Evolutionary conservation across 2,113 vertebrate genomes (phyloP), one percentile per base, ranked within the genome.

Genomic region (Grus americana): DNA sequence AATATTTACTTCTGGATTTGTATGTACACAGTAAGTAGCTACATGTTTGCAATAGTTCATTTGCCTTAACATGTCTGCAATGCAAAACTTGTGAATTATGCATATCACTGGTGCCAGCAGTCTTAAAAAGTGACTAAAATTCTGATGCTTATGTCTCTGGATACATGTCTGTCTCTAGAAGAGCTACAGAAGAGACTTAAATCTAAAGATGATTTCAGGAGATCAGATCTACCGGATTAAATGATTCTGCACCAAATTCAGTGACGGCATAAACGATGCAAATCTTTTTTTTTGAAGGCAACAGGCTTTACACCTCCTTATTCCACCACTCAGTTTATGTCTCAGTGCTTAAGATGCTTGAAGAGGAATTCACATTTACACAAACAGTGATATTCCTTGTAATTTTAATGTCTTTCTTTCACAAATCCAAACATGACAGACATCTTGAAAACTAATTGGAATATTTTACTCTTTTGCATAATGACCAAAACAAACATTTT

Each of bases 151-250:
- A 49, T 76, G 30, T 70, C 63, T 86, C 71, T 76, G 63, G n/a
- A 88, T 87, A 75, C 8, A 11, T 12, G 4, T 42, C 29, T 68
- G 34, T 79, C 46, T 86, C 49, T n/a, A 70, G 47, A 93, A 90
- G 63, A 88, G 38, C 80, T 79, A 15, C 55, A 80, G 50, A 86
- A 73, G 47, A 30, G 18, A 44, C 9, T 93, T 71, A 71, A 67
- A 81, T 52, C 21, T 71, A 59, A 95, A 86, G 83, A 44, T 59
- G 20, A 80, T 86, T 96, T 90, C 47, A 71, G 57, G n/a, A 93
- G 26, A 86, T 70, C 42, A 63, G 24, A 86, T 63, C 58, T 73
- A 36, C 50, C 55, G 29, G 30, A 67, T 92, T 91, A 91, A 84
- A 76, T 65, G 29, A 73, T 80, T 80, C 62, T 82, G 22, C 58